Base-by-base conservation (phyloP, 2,888 invertebrate genomes). In the Pemphredon lugubris region DNA sequence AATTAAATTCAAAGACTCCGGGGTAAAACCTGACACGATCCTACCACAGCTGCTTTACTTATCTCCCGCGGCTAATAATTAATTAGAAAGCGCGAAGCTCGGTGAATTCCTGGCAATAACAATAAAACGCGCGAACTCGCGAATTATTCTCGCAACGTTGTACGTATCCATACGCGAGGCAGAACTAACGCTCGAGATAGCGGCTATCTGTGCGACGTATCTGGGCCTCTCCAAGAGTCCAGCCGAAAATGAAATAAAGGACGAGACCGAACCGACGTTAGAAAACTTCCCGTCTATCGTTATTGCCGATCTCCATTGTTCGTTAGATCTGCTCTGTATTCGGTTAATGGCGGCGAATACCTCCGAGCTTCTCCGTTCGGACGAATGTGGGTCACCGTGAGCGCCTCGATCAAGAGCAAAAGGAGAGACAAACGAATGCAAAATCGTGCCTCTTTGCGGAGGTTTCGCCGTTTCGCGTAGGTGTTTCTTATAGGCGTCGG, bases 401-500 rank as follows among this genome's bases (percentile, higher is more conserved):
- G 67, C 67, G 75, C 78, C 75, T 32, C 44, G 59, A 71, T 61
- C 61, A 59, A 65, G 63, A 68, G 63, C n/a, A n/a, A n/a, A n/a
- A n/a, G n/a, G n/a, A n/a, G 65, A 54, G 59, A 63, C 71, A 59
- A 71, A 76, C 77, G 68, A 69, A 68, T 53, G 77, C 59, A 63
- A 67, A 76, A 77, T 61, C 77, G 65, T 63, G 72, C 44, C 16
- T 18, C 50, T 45, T n/a, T 58, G 37, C 40, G 54, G 57, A 40
- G 61, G 58, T 40, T 42, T 60, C 40, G 58, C 51, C 34, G 45
- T 18, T 39, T n/a, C 59, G 75, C 78, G 77, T 77, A 71, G 77
- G 77, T 78, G 77, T 78, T 68, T 64, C 79, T 74, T 67, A 77
- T 57, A 63, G 78, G 77, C 75, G 77, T 63, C 78, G 75, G 68